These are phyloP conservation scores for Brachionus plicatilis DNA, from an alignment of 1,140 invertebrate genomes.

Conservation along the genomic window DNA sequence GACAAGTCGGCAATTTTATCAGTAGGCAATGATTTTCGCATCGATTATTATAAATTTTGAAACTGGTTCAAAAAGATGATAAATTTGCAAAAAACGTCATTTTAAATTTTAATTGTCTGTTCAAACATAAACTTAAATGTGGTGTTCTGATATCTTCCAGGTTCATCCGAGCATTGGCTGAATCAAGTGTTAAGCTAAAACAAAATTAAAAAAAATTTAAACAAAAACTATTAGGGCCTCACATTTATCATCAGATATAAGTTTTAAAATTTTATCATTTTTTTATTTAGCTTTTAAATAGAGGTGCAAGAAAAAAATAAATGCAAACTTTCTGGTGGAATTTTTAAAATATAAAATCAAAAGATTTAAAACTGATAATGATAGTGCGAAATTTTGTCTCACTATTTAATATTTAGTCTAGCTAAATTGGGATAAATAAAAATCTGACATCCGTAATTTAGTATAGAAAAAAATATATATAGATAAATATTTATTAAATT, in stretches of 20 bases:
- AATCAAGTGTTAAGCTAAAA: too few relatives aligned
- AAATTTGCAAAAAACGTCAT: not conserved
- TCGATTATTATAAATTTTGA: not conserved
- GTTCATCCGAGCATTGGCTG: not conserved
- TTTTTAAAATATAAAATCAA: not conserved
- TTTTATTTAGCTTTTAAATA: not conserved
- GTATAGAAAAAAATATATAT: not conserved
- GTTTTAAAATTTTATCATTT: not conserved
- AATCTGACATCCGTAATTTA: not conserved
- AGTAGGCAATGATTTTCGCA: not conserved
- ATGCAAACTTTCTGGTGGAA: not conserved
- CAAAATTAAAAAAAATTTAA: too few relatives aligned
- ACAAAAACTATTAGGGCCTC: not conserved
- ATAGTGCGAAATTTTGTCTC: not conserved
- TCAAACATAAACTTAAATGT: not conserved
- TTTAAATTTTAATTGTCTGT: not conserved
- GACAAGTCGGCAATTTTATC: not conserved
- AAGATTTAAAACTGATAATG: not conserved
- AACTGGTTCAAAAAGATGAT: not conserved
- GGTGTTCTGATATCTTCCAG: not conserved
- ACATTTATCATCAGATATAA: not conserved
- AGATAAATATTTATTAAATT: slow-evolving; percentile 5
- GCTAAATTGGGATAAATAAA: not conserved
- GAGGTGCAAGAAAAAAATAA: not conserved
- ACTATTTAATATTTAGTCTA: not conserved